phyloP scores from a whole-genome alignment of 2,113 vertebrate species.

The Proterorhinus semilunaris region DNA sequence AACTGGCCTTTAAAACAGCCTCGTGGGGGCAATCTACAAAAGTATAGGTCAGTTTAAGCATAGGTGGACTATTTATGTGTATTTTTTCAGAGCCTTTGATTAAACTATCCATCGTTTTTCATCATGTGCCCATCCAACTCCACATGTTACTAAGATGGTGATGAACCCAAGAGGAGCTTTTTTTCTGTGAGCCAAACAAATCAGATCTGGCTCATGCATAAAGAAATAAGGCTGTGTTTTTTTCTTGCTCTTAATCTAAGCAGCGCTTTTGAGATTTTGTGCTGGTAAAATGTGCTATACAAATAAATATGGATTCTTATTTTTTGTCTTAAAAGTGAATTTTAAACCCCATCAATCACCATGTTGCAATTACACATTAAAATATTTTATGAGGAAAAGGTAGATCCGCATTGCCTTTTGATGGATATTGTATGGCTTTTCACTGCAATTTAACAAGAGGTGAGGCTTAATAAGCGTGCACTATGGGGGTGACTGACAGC shows the following conservation, averaged over 20 bases:
- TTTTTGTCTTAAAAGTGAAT: too few relatives aligned
- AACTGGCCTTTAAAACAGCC: constrained; percentile 32
- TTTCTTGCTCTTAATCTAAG: background rate
- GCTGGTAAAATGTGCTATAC: too few relatives aligned
- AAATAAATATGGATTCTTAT: too few relatives aligned
- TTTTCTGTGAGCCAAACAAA: constrained; percentile 6
- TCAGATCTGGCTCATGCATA: constrained; percentile 9
- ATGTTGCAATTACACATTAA: background rate
- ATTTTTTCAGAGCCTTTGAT: background rate
- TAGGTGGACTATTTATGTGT: background rate
- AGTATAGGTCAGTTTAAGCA: constrained; percentile 42
- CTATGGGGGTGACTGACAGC: constrained; percentile 6
- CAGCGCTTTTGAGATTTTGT: background rate
- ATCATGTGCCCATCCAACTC: constrained; percentile 4
- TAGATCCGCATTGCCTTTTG: too few relatives aligned
- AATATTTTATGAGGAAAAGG: constrained; percentile 12
- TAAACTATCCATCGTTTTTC: background rate
- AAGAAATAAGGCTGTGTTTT: background rate
- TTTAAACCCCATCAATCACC: background rate
- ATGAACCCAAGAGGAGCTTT: constrained; percentile 11
- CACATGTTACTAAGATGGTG: constrained; percentile 24
- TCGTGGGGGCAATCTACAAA: constrained; percentile 16
- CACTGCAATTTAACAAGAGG: constrained; percentile 23
- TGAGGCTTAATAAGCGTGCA: constrained; percentile 11
- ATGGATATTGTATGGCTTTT: constrained; percentile 7